Base-by-base conservation (phyloP, 2,888 invertebrate genomes). In the Megalurothrips usitatus region DNA sequence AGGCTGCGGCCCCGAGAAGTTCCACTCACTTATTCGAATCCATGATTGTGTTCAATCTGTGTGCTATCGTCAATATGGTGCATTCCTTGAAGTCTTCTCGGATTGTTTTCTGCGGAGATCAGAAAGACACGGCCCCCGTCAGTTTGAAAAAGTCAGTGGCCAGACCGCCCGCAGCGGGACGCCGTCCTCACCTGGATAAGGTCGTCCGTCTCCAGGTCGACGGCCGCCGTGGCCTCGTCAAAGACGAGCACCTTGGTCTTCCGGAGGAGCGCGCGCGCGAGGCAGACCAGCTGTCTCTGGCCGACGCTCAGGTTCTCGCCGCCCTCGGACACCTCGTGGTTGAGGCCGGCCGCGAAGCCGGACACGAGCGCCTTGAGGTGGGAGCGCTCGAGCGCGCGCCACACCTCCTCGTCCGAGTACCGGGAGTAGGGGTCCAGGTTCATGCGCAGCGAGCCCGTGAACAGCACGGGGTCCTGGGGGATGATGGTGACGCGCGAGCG, bases 61-160 rank as follows among this genome's bases (percentile, higher is more conserved):
- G 91, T n/a, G 91, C 91, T 83, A 91, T 91, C 11, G 91, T 91
- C 78, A 91, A 85, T 9, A 91, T 88, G 4, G 91, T 91, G 83
- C 89, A 89, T 80, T 89, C 87, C 48, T 86, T 86, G 84, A 91
- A 91, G 84, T 90, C 89, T 17, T 86, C 86, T 80, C 88, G 86
- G 84, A 91, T 91, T 9, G 91, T 91, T 81, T 85, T 89, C 83
- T 87, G 86, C 43, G 80, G 49, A 58, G 26, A 19, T 63, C 58
- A 26, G 58, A 43, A 79, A 9, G 52, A 78, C n/a, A n/a, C 6
- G 34, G 2, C 34, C 3, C 34, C 2, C 34, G 6, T 43, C 6
- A 43, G 34, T 43, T 43, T 6, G 6, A 43, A 43, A 4, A 43
- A 81, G 28, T 28, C n/a, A 80, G 14, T 26, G 43, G 26, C 12